Evolutionary conservation across 1,140 invertebrate species (phyloP), one percentile per base, ranked within the genome.

Genomic region (Ridgeia piscesae): DNA sequence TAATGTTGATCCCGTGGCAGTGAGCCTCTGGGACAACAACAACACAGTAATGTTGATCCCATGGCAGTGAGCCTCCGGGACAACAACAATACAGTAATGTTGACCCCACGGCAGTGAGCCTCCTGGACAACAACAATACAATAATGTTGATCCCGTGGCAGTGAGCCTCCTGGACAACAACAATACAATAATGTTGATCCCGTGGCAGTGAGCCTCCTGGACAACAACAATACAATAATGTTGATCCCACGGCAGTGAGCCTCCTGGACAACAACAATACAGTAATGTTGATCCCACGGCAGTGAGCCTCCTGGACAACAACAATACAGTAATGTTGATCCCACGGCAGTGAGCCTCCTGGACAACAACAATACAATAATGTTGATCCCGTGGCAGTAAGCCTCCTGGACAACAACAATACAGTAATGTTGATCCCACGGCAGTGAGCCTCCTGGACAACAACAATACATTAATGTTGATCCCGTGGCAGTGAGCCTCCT

Each of bases 381-480:
- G 58, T 77, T 77, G 58, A 77, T 77, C 58, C 58, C 27, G 17
- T 21, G 27, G 27, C 8, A 8, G 17, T 77, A 21, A 77, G 58
- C 58, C 58, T 77, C 58, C 17, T 77, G 17, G 58, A 77, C 58
- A 77, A 77, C 58, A 77, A 77, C 58, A 77, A 77, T 33, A 96
- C 96, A 4, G 97, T 97, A 48, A 97, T 95, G 93, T 96, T 96
- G 88, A 97, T 96, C 42, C 96, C 96, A 50, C 95, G 93, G 91
- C 93, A 42, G 17, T 50, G 91, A 0, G 94, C 94, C 42, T 93
- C 88, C 94, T 95, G 42, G 21, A 93, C 58, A 77, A 77, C 58
- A 77, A 77, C 17, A 21, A 77, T 77, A 77, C 58, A 77, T 9
- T 77, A 77, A 21, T 77, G 4, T 77, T 77, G 58, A 77, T 77